Conservation (phyloP, 2,113 vertebrate genomes). For the Pseudorhombus dupliciocellatus region DNA sequence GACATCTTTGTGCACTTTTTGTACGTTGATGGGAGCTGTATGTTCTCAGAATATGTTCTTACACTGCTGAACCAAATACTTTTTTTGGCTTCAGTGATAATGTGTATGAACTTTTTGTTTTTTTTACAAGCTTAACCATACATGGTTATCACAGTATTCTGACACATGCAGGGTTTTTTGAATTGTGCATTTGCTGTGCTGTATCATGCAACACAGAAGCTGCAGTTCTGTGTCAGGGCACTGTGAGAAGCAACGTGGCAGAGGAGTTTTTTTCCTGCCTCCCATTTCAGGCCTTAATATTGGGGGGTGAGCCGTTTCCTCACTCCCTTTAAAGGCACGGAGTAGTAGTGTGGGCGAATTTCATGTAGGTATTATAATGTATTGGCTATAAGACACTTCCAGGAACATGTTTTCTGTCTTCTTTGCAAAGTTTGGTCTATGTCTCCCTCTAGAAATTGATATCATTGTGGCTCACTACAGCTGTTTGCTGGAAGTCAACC, state of each 20-base stretch:
- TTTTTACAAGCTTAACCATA: background rate
- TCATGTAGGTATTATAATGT: background rate
- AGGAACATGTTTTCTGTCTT: background rate
- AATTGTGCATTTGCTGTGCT: background rate
- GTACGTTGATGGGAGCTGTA: background rate
- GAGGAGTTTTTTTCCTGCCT: slow-evolving; percentile 19
- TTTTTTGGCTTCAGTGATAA: slow-evolving; percentile 32
- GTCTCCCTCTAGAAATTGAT: background rate
- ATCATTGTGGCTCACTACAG: background rate
- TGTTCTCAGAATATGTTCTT: slow-evolving; percentile 10
- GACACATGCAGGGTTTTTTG: background rate
- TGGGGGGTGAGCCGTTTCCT: slow-evolving; percentile 23
- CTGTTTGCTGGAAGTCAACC: slow-evolving; percentile 6
- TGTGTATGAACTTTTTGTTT: background rate
- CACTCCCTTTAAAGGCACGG: slow-evolving; percentile 6
- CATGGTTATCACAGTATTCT: background rate
- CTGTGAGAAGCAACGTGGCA: slow-evolving; percentile 6
- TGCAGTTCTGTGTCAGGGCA: slow-evolving; percentile 30
- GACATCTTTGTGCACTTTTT: slow-evolving; percentile 21
- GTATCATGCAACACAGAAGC: slow-evolving; percentile 31
- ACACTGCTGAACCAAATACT: slow-evolving; percentile 30
- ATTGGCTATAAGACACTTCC: background rate
- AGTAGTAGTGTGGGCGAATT: slow-evolving; percentile 35
- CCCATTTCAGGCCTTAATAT: slow-evolving; percentile 11
- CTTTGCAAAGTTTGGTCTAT: background rate